Evolutionary conservation across 2,888 invertebrate species (phyloP), one percentile per base, ranked within the genome.

Genomic region (Clunio marinus): DNA sequence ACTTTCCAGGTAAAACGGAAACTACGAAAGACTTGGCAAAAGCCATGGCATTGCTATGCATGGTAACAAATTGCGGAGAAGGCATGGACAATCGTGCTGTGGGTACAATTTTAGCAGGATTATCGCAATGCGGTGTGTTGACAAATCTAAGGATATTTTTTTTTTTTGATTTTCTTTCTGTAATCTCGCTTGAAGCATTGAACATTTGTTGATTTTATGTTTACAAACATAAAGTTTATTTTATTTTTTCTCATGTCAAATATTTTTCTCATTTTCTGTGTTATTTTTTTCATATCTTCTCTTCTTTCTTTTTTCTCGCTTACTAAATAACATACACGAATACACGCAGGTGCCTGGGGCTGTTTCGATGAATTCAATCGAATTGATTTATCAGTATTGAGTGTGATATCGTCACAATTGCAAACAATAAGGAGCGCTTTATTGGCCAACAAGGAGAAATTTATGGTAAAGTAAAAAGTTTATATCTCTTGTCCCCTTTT

Each of bases 301-400:
- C 45, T 55, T 35, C 10, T 22, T n/a, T 3, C 57, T 57, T 13
- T 17, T 24, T 25, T 7, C 22, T 17, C 24, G 5, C 10, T 32
- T 32, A 7, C 10, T 32, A 4, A 32, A 32, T 32, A 10, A 32
- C 10, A 4, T 10, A 32, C 32, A 7, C 32, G 10, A 7, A 7
- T n/a, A 7, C 24, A 27, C 24, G 2, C 25, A 68, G 96, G 96
- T 0, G 93, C 94, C 1, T 96, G 96, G 96, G 96, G 95, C 1
- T 96, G 95, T 76, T 96, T 96, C 75, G 95, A 96, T 73, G 94
- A 95, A 79, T 96, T 96, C 80, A 95, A 96, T 78, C 83, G 94
- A 35, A 95, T 96, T 72, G 93, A 95, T 71, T 87, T 93, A 2
- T 94, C 95, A 0, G 94, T 95, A 58, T 80, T 96, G 20, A 95